A percentile compares a stretch with the other conserved stretches of the same genome.
Conservation (phyloP, 2,113 vertebrate genomes). For the Erinaceus europaeus region DNA sequence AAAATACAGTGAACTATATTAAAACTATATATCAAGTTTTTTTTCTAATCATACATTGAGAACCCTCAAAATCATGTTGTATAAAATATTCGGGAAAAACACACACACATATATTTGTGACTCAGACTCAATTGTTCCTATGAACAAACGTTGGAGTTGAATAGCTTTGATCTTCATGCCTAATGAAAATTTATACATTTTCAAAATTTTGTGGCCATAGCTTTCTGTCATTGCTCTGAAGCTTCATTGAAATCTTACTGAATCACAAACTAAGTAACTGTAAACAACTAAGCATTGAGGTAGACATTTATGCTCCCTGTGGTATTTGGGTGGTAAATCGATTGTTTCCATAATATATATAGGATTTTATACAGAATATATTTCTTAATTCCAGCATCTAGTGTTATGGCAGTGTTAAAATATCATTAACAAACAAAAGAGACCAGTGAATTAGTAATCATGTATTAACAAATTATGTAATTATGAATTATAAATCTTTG, state of each 20-base stretch:
- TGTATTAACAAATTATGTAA: too few species aligned
- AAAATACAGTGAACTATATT: neutral
- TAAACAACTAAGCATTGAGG: neutral
- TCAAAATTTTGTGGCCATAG: neutral
- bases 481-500: too few species aligned
- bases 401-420: neutral
- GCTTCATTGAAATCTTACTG: neutral
- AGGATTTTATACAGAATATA: too few species aligned
- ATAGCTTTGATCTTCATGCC: neutral
- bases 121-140: neutral
- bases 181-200: neutral
- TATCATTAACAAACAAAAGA: neutral
- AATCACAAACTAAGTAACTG: conserved; percentile 1
- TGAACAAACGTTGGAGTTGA: too few species aligned
- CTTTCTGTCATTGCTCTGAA: neutral
- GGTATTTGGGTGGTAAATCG: neutral
- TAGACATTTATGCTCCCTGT: neutral
- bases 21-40: conserved; percentile 5
- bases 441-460: too few species aligned
- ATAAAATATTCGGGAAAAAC: neutral
- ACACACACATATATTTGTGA: neutral
- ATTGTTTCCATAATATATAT: neutral
- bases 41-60: neutral
- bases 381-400: neutral
- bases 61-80: conserved; percentile 1